Base-by-base conservation (phyloP, 2,888 invertebrate species). In the Acleris cristana region DNA sequence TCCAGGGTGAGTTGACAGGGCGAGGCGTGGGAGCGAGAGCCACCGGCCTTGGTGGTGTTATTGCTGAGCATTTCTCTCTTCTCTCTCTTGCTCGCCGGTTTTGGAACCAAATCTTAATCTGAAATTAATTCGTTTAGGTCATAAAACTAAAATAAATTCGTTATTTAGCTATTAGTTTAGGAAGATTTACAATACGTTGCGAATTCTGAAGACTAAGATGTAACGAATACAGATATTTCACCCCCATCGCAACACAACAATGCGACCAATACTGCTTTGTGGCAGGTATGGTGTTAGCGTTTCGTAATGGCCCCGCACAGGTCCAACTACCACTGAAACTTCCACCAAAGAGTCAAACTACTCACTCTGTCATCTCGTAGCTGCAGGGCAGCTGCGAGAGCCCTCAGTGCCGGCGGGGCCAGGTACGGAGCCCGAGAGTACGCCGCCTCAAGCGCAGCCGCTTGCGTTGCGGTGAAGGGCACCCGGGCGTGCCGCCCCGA, bases 81-180 rank as follows among this genome's bases (percentile, higher is more conserved):
- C 96, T 89, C 77, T 96, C 96, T 44, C 96, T 92, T 0, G 96
- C 96, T 58, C 96, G 93, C 55, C 96, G 94, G 83, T 96, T 96
- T 94, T 96, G 96, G 82, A 96, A 96, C 96, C 96, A 96, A 74
- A 96, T 96, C 90, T 96, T 93, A 63, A 92, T 92, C 92, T 92
- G 79, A 23, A 79, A 82, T 66, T 53, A 69, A 10, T 44, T 3
- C 69, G 45, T 44, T n/a, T 52, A 52, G 12, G 26, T 52, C 59
- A 57, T 58, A 45, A 49, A 3, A 14, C 7, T 52, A 45, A 16
- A 18, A 64, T 19, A 30, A 23, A 40, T 40, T 16, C 12, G 6
- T 18, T 14, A 2, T 1, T 21, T 21, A 21, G 1, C 21, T 21
- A 21, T 65, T n/a, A n/a, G n/a, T n/a, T 65, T 3, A 34, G 59